A percentile compares a stretch with the other conserved stretches of the same genome.
These are phyloP conservation scores for Eumeta japonica DNA, from an alignment of 1,140 invertebrate genomes.

Conservation along the genomic window DNA sequence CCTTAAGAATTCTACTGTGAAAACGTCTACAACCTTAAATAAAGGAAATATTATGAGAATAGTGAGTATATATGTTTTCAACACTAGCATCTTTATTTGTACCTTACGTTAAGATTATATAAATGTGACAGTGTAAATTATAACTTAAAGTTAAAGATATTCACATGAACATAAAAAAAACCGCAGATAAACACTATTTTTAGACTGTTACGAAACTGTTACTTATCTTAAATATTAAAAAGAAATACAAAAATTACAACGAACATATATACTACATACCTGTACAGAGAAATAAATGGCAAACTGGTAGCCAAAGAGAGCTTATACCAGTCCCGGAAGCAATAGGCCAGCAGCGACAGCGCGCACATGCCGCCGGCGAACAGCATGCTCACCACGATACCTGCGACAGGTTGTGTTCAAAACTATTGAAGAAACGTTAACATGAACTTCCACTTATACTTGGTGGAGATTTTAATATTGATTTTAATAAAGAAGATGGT, in stretches of 20 bases:
- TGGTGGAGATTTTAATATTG: too few species aligned
- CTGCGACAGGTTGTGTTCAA: constrained; percentile 28
- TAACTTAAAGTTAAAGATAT: constrained; percentile 1
- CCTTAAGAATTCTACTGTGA: not conserved
- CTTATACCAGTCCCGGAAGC: constrained; percentile 65
- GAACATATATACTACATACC: constrained; percentile 61
- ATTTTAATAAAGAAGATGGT: not conserved
- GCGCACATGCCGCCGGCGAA: constrained; percentile 68
- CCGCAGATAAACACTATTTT: too few species aligned
- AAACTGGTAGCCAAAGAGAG: constrained; percentile 68
- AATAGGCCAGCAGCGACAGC: constrained; percentile 63
- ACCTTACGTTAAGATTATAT: not conserved
- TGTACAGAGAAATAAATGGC: constrained; percentile 66
- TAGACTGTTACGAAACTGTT: too few species aligned
- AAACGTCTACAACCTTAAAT: not conserved
- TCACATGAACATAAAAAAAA: constrained; percentile 54
- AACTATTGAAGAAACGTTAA: not conserved
- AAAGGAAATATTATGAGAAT: not conserved
- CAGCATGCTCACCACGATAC: constrained; percentile 66
- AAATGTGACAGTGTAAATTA: not conserved
- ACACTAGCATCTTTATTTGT: too few species aligned
- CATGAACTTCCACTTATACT: not conserved
- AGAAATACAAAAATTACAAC: constrained; percentile 45
- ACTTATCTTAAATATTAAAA: constrained; percentile 62
- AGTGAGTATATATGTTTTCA: too few species aligned